Evolutionary conservation across 2,797 vertebrate species (phyloP), one percentile per base, ranked within the genome.

Genomic region (Hippopotamyrus pictus): DNA sequence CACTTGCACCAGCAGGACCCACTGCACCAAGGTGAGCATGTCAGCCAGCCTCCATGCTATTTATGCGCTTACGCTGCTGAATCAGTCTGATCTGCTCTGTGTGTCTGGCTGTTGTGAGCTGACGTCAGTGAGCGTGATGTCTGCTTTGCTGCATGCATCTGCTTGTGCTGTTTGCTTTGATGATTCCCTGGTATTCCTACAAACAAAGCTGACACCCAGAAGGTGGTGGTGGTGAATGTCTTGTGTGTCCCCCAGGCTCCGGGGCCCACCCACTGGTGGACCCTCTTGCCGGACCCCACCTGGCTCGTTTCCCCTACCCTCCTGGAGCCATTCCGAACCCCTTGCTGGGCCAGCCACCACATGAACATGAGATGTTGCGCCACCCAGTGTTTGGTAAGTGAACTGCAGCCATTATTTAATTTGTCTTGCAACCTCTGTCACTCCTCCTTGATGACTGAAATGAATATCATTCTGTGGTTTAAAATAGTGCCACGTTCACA

Each of bases 1-100:
- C 99, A 99, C 95, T 96, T 99, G 90, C 99, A 99, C 94, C 99
- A 99, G 93, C 99, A 99, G 96, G 99, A 99, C 90, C 97, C 97
- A 14, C 96, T 99, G 2, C 95, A 98, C 92, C 98, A 99, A 97
- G 98, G 98, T 99, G 93, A 95, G 96, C 89, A 25, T 62, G 3
- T 37, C 87, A 48, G 7, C 73, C 90, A 6, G 17, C 22, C 22
- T 2, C 9, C 57, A 3, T 87, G 19, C 73, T 62, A n/a, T 51
- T 59, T 7, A 14, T 69, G 65, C 0, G 65, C 29, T 69, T 69
- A 7, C 53, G 12, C 48, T 73, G 12, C 19, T 76, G 25, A n/a
- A n/a, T 79, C 17, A 41, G 73, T 85, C 82, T 85, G n/a, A 50
- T 25, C 33, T n/a, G 48, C n/a, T 79, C 2, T 65, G 37, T 3